These are phyloP conservation scores for Drosophila kanapiae DNA, from an alignment of 1,140 invertebrate genomes.

Conservation along the genomic window DNA sequence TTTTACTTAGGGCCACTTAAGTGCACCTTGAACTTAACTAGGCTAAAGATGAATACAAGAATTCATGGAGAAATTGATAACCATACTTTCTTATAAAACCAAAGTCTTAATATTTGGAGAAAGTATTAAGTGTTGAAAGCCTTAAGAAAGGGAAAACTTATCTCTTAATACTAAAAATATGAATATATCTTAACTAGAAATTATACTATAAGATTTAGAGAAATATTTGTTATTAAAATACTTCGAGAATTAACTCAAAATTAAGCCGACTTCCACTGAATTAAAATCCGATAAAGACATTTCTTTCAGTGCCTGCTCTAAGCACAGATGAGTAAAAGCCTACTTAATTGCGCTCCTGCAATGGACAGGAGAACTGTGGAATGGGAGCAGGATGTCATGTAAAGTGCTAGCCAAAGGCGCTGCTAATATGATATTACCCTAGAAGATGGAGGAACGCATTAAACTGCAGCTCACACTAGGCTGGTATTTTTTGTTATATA, in stretches of 20 bases:
- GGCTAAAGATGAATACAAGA: neutral
- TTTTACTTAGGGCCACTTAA: neutral
- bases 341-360: constrained; percentile 65
- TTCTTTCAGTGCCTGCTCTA: constrained; percentile 31
- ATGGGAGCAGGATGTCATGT: constrained; percentile 25
- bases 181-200: neutral
- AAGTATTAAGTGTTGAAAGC: neutral
- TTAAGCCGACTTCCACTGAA: neutral
- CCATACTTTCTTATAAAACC: neutral
- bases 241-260: no score
- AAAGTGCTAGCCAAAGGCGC: constrained; percentile 71
- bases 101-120: no score
- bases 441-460: constrained; percentile 46
- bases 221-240: neutral
- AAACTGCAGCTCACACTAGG: constrained; percentile 61
- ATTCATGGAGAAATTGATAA: no score
- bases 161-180: neutral
- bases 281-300: neutral
- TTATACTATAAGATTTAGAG: neutral
- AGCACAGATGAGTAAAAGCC: constrained; percentile 61
- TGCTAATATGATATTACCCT: constrained; percentile 72
- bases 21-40: neutral
- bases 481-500: constrained; percentile 6
- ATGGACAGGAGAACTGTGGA: neutral
- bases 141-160: neutral